Conservation (phyloP, 2,888 invertebrate species). For the Phrixothrix hirtus region DNA sequence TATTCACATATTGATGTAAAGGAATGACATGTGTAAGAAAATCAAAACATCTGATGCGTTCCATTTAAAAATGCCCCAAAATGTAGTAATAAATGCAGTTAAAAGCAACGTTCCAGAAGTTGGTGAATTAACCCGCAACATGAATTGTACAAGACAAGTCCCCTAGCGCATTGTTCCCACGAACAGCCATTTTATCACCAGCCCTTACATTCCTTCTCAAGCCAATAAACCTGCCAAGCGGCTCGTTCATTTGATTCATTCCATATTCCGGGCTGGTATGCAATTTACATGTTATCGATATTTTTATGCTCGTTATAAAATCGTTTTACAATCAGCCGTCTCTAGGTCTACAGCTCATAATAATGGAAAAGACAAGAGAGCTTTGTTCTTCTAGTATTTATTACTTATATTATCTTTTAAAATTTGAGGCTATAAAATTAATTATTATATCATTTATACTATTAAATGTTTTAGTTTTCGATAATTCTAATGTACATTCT, state of each 20-base stretch:
- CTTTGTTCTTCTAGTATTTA: conserved; percentile 32
- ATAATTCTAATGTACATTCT: no score
- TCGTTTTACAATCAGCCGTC: conserved; percentile 53
- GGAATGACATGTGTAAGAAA: no score
- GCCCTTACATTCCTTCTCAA: conserved; percentile 47
- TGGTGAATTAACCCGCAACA: conserved; percentile 42
- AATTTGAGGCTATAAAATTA: no score
- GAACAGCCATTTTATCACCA: conserved; percentile 56
- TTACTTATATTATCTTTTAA: neutral
- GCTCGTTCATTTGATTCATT: conserved; percentile 56
- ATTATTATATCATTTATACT: no score
- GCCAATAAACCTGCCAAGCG: conserved; percentile 55
- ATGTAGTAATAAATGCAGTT: conserved; percentile 33
- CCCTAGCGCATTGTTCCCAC: conserved; percentile 53
- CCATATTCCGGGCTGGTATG: conserved; percentile 54
- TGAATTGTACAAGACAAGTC: conserved; percentile 52
- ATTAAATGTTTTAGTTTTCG: no score
- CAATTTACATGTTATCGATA: conserved; percentile 58
- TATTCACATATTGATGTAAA: no score
- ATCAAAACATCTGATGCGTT: conserved; percentile 5
- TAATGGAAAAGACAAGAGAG: conserved; percentile 36
- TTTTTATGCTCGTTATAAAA: conserved; percentile 56
- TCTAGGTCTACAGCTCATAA: conserved; percentile 43
- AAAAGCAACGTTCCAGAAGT: conserved; percentile 31
- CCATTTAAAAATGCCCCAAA: conserved; percentile 23